A percentile compares a stretch with the other conserved stretches of the same genome.
Conservation (phyloP, 2,113 vertebrate species). For the Crypturellus undulatus region DNA sequence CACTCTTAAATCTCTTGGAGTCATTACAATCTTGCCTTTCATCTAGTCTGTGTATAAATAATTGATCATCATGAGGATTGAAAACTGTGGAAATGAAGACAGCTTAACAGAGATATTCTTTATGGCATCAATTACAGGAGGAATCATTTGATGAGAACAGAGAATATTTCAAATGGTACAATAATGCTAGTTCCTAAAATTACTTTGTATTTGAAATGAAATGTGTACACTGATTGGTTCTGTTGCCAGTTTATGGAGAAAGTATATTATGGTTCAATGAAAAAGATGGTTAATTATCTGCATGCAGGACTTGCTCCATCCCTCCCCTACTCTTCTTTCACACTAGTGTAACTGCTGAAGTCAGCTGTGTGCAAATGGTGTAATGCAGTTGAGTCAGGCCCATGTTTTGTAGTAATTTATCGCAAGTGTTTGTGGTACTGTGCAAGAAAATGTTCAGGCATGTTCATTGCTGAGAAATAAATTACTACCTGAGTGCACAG, state of each 20-base stretch:
- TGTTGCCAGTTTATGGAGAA: slow-evolving; percentile 65
- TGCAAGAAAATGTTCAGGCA: not conserved
- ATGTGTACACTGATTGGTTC: slow-evolving; percentile 66
- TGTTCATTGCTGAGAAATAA: slow-evolving; percentile 1
- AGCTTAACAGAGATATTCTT: slow-evolving; percentile 83
- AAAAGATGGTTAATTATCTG: slow-evolving; percentile 74
- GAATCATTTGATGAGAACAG: slow-evolving; percentile 81
- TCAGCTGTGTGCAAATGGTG: slow-evolving; percentile 35
- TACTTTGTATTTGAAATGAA: slow-evolving; percentile 79
- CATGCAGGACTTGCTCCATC: not conserved
- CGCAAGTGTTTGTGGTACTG: slow-evolving; percentile 17
- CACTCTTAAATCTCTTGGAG: slow-evolving; percentile 74
- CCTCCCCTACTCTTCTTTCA: slow-evolving; percentile 18
- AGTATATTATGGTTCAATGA: slow-evolving; percentile 67
- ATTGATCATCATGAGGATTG: slow-evolving; percentile 82
- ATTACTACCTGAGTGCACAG: not conserved
- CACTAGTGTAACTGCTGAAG: not conserved
- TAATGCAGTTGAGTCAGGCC: slow-evolving; percentile 36
- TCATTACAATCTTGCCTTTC: slow-evolving; percentile 78
- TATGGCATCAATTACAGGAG: slow-evolving; percentile 83
- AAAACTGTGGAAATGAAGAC: slow-evolving; percentile 79
- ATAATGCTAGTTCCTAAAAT: slow-evolving; percentile 77
- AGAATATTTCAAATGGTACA: slow-evolving; percentile 80
- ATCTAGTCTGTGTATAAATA: slow-evolving; percentile 80
- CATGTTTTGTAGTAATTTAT: slow-evolving; percentile 52